Base-by-base conservation (phyloP, 1,140 invertebrate species). In the Penaeus vannamei region DNA sequence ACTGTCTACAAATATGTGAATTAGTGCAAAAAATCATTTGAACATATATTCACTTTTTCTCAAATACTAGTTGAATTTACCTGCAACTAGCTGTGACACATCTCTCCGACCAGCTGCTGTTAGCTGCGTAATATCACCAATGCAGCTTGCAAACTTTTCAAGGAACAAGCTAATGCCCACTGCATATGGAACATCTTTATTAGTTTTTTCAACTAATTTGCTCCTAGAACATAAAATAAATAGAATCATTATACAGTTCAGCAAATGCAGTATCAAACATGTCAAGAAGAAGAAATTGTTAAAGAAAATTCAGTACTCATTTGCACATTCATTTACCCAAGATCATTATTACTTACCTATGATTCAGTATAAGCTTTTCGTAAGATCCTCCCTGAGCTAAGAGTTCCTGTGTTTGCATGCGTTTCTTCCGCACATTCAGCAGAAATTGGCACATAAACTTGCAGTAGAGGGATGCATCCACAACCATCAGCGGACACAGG, bases 331-430 rank as follows among this genome's bases (percentile, higher is more conserved):
- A 53, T 53, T 17, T 53, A 53, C 26, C 32, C 8, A 46, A 79
- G 22, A 79, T 29, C 20, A 79, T 23, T 79, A 53, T 7, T 26
- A 62, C 61, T 85, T n/a, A 89, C 87, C 83, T 36, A 42, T 89
- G 87, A 46, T 89, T 64, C 23, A 79, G 82, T 10, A 89, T 89
- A 22, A 89, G 80, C 22, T 89, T 69, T 32, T 89, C 81, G 80
- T 89, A 89, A 19, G 82, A 84, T 17, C 87, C 87, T 61, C 87
- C 87, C 46, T 89, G 87, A 53, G 87, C 87, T 26, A 89, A 69
- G 22, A 89, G 76, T 59, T 89, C 87, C 26, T 80, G 87, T 59
- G 23, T 64, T 19, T 66, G 62, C 20, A 29, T 46, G 36, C n/a
- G 79, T 62, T 89, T 89, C 69, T 69, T 77, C 42, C 53, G 82